Evolutionary conservation across 2,797 vertebrate genomes (phyloP).

Genomic region (Peromyscus attwateri): DNA sequence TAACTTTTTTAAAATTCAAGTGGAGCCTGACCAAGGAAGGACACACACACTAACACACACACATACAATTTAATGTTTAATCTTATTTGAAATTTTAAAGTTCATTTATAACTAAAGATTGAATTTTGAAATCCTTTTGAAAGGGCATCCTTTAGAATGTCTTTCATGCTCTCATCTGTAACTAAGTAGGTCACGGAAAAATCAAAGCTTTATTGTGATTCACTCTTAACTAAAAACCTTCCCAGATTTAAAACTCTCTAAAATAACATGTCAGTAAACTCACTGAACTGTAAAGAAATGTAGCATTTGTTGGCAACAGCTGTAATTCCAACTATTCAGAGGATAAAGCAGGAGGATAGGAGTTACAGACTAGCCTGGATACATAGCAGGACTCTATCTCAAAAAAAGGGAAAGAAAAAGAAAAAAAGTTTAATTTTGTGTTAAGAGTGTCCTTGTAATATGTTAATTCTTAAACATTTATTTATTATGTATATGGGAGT

Average conservation of each 20-base stretch:
- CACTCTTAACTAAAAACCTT: conserved; percentile 24
- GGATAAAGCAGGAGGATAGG: not conserved
- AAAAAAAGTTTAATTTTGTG: not conserved
- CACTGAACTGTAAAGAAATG: not conserved
- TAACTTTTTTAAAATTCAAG: not conserved
- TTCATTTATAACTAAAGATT: conserved; percentile 29
- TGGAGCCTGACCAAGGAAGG: not conserved
- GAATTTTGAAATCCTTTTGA: not conserved
- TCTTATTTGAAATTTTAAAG: conserved; percentile 63
- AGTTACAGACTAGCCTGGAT: not conserved
- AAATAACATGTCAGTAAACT: conserved; percentile 25
- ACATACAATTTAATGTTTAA: not conserved
- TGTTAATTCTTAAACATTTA: not conserved
- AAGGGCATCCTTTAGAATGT: not conserved
- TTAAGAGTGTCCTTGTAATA: not conserved
- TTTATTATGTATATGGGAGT: not conserved
- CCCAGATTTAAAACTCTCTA: conserved; percentile 22
- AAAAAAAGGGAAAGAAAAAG: not conserved
- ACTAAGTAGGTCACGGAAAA: conserved; percentile 1
- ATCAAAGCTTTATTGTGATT: conserved; percentile 52
- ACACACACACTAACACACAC: not conserved
- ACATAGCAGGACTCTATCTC: not conserved
- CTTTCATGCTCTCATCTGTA: not conserved
- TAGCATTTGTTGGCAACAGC: not conserved
- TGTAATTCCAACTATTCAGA: not conserved